Base-by-base conservation (phyloP, 1,140 invertebrate species). In the Rhysida immarginata region DNA sequence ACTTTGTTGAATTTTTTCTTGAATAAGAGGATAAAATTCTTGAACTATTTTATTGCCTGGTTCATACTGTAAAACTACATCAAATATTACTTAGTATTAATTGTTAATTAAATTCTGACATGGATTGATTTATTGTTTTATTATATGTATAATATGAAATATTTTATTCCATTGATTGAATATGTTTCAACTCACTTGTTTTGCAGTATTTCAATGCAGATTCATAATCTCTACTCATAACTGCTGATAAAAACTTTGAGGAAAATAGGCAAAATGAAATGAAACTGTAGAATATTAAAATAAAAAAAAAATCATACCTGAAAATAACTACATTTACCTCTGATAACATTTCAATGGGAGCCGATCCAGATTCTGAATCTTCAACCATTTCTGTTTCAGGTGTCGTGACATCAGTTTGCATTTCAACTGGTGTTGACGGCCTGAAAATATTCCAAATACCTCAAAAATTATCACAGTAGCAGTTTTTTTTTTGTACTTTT, bases 1-100 rank as follows among this genome's bases (percentile, higher is more conserved):
- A 57, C 59, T 41, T 23, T 59, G 29, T 48, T 54, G 14, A 16
- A 61, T 35, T 52, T 53, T 59, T 42, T 61, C 51, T 44, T 58
- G 14, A 20, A 61, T 61, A 13, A 61, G 26, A 27, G 59, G 59
- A 57, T 56, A 59, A 48, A 61, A 61, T 26, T 59, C 57, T 56
- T 56, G 54, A 1, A 45, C 58, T 18, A 54, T 54, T 57, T 61
- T 52, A 55, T 61, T 61, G 14, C 53, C 54, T 46, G 59, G 59
- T 42, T 61, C 59, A 57, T 56, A 61, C 27, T 56, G 52, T 23
- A 61, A 35, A 54, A 61, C 59, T 61, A 16, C 2, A 53, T 53
- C 26, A 45, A 26, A 25, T 52, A 46, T 35, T 35, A n/a, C 35
- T 41, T 11, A 11, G 35, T 11, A 16, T 24, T 11, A 18, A 45